These are phyloP conservation scores for Thinocorus orbignyianus DNA, from an alignment of 2,113 vertebrate species.

Conservation along the genomic window DNA sequence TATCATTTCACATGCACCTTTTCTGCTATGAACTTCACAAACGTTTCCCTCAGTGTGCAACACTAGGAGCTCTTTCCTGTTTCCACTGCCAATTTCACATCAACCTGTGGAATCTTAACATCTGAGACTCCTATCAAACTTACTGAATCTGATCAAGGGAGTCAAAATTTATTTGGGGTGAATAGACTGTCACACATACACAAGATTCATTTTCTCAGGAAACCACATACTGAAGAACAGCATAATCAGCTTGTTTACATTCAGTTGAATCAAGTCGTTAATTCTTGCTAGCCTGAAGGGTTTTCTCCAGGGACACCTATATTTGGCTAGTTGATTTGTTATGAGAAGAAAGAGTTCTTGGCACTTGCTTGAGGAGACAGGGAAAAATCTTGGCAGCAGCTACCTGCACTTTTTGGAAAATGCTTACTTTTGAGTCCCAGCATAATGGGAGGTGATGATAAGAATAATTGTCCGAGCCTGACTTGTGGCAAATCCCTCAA, in stretches of 20 bases:
- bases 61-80: not conserved
- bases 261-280: not conserved
- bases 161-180: not conserved
- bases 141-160: not conserved
- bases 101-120: not conserved
- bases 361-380: not conserved
- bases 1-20: not conserved
- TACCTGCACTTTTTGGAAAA: not conserved
- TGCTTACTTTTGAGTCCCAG: not conserved
- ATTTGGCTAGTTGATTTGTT: not conserved
- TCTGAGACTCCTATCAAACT: not conserved
- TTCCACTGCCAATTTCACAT: not conserved
- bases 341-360: slow-evolving; percentile 13
- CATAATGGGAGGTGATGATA: not conserved
- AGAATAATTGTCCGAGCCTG: not conserved
- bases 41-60: not conserved
- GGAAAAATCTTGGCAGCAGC: not conserved
- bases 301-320: not conserved
- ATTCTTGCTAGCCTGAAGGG: not conserved
- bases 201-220: not conserved
- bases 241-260: not conserved
- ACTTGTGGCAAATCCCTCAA: not conserved
- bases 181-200: not conserved
- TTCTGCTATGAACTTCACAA: not conserved
- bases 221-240: not conserved